phyloP scores from a whole-genome alignment of 2,113 vertebrate genomes.

The Sminthopsis crassicaudata region DNA sequence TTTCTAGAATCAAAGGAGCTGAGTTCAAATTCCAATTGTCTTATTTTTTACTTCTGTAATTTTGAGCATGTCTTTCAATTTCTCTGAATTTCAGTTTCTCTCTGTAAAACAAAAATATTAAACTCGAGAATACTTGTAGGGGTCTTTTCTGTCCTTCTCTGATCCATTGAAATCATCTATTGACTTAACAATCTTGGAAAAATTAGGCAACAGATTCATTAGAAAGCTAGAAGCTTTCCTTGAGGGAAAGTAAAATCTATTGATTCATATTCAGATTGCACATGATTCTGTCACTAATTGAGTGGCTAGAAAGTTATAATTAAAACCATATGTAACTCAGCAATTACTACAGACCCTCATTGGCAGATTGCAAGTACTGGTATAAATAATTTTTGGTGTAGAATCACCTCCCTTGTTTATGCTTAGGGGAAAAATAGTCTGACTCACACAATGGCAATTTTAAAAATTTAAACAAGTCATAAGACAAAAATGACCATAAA shows the following conservation, averaged over 20 bases:
- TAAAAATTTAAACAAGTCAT: slow-evolving; percentile 44
- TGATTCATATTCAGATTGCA: slow-evolving; percentile 35
- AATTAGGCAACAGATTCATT: background rate
- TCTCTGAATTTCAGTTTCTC: background rate
- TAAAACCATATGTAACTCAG: slow-evolving; percentile 41
- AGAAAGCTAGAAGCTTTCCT: slow-evolving; percentile 7
- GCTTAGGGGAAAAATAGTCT: background rate
- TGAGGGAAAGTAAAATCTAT: slow-evolving; percentile 14
- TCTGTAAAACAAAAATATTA: background rate
- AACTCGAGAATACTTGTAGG: background rate
- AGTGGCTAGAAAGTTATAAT: slow-evolving; percentile 55
- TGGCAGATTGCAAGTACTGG: slow-evolving; percentile 31
- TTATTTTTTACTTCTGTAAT: background rate
- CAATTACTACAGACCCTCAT: slow-evolving; percentile 33
- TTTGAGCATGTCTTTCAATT: background rate
- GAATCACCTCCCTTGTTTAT: slow-evolving; percentile 52
- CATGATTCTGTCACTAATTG: slow-evolving; percentile 45
- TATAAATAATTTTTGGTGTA: slow-evolving; percentile 36
- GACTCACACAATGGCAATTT: slow-evolving; percentile 12
- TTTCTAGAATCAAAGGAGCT: background rate
- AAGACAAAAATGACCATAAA: background rate
- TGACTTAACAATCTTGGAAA: slow-evolving; percentile 25
- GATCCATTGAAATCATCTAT: background rate
- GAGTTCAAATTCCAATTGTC: background rate
- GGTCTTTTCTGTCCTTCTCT: background rate